Evolutionary conservation across 2,113 vertebrate genomes (phyloP), one percentile per base, ranked within the genome.

Genomic region (Struthidea cinerea): DNA sequence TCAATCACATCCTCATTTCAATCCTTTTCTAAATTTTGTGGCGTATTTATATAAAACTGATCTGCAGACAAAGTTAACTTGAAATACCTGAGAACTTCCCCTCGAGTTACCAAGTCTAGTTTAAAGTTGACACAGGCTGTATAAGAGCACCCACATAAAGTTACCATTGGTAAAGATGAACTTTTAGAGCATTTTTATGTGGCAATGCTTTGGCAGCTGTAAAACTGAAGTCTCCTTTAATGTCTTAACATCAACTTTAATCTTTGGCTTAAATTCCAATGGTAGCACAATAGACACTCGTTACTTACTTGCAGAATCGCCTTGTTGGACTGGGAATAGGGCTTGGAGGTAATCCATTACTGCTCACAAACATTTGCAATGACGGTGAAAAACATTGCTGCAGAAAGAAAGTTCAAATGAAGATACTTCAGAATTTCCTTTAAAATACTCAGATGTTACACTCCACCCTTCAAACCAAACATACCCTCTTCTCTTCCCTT

Each of bases 301-400:
- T 55, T 59, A 44, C 65, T 97, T 96, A 98, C 98, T 94, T 98
- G 71, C 98, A 98, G 94, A 99, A 99, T 59, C 98, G 98, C 37
- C 99, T 98, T 5, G 99, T 99, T 16, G 99, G 99, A 95, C 98
- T 99, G 77, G 98, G 98, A 88, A 99, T 97, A 2, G 99, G 98
- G 86, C 99, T 99, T 26, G 99, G 98, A n/a, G 98, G 98, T 26
- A 99, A 97, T 32, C 99, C 99, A 49, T 99, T 99, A 95, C 99
- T 99, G 98, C 98, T 99, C 97, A 99, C 98, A 79, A 99, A 98
- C 97, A 99, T 99, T 98, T 99, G 99, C 93, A 99, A 98, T 30
- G 99, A 99, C 30, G 99, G 99, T 77, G 99, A 99, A 96, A 99
- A 99, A 92, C 99, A 99, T 97, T 99, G 99, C 99, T 99, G 93